Conservation (phyloP, 2,888 invertebrate species). For the Hedychridium roseum region DNA sequence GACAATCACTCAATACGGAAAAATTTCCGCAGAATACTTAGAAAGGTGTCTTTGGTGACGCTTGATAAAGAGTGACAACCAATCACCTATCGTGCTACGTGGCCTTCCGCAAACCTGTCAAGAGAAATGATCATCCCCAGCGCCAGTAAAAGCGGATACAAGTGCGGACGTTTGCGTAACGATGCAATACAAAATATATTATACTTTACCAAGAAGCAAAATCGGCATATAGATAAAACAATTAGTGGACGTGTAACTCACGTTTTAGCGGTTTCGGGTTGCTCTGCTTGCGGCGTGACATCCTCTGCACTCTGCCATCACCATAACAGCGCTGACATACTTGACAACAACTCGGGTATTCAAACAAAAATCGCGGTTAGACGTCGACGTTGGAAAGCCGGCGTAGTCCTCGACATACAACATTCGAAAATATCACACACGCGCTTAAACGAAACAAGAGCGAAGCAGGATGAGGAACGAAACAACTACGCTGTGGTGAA, state of each 20-base stretch:
- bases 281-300: slow-evolving; percentile 96
- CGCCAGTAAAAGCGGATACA: no score
- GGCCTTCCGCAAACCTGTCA: slow-evolving; percentile 25
- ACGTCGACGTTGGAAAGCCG: slow-evolving; percentile 8
- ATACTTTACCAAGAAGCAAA: no score
- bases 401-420: slow-evolving; percentile 23
- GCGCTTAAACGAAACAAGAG: slow-evolving; percentile 4
- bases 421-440: slow-evolving; percentile 38
- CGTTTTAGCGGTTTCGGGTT: slow-evolving; percentile 96
- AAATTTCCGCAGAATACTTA: no score
- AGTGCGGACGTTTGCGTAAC: no score
- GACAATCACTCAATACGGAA: no score
- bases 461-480: slow-evolving; percentile 1
- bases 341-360: slow-evolving; percentile 19
- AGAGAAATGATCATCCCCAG: no score
- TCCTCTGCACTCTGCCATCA: slow-evolving; percentile 65
- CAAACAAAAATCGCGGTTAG: slow-evolving; percentile 21
- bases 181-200: no score
- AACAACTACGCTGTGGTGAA: slow-evolving; percentile 10
- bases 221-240: no score
- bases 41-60: no score
- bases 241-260: no score
- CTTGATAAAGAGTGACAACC: slow-evolving; percentile 24
- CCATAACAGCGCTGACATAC: slow-evolving; percentile 55
- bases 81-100: slow-evolving; percentile 33